Base-by-base conservation (phyloP, 2,113 vertebrate genomes). In the Nymphicus hollandicus region DNA sequence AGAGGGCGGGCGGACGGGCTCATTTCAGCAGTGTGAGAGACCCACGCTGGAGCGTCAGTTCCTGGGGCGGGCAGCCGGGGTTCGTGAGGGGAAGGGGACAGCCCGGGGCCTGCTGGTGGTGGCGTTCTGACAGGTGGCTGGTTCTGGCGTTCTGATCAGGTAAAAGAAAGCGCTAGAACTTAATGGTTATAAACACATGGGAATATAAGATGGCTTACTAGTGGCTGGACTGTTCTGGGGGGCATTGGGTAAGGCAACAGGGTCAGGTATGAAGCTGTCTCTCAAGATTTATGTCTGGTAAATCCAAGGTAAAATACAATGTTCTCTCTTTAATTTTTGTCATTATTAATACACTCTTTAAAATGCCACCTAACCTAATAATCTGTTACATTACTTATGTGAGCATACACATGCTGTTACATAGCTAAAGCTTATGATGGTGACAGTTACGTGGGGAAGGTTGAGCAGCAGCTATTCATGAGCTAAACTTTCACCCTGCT, bases 151-250 rank as follows among this genome's bases (percentile, higher is more conserved):
- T n/a, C n/a, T n/a, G n/a, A n/a, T n/a, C n/a, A n/a, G n/a, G 8
- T 2, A 0, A 4, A 0, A 7, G 28, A 6, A 28, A 0, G 2
- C 10, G 0, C 1, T 41, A 6, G 1, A 9, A 1, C 15, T 13
- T 1, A 2, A 18, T 1, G 16, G n/a, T 39, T 28, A 0, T 7
- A 2, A 7, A 23, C 9, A 1, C 19, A 3, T 6, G 28, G 4
- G 24, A 37, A 20, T 1, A 33, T 17, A 17, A 2, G 5, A 1
- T 4, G 35, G 47, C 4, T 6, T 17, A 0, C 12, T 16, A 1
- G 9, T 4, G 44, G 18, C 39, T 24, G 11, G 13, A 4, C 8
- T 10, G 61, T 19, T 24, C 14, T 17, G 25, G 2, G 33, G 2
- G 27, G 13, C 6, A 23, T 10, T 20, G 10, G 49, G 11, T 17